Evolutionary conservation across 2,888 invertebrate species (phyloP), one percentile per base, ranked within the genome.

Genomic region (Operophtera brumata): DNA sequence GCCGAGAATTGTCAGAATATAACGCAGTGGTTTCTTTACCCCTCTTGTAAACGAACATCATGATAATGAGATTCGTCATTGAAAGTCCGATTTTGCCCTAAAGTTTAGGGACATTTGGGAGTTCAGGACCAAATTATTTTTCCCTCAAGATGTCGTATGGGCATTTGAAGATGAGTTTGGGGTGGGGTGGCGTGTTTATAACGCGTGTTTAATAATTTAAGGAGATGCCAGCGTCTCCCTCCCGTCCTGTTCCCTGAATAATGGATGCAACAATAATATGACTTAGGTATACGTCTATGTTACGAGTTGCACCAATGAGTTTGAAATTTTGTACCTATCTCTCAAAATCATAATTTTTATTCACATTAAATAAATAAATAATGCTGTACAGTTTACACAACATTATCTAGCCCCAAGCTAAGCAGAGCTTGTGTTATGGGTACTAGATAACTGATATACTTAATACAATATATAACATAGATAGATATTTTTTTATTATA

Each of bases 171-270:
- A 82, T 75, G 73, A 79, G 77, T 78, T 78, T 75, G 76, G 84
- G 82, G 82, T 20, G 20, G 20, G 20, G 20, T 78, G 76, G 81
- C 74, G 72, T 81, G 82, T 81, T 79, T 83, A 83, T 88, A 87
- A 87, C 82, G 82, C 71, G 75, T 81, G 82, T 87, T 90, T 90
- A 89, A 90, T 90, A 88, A 85, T 89, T 86, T 85, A 20, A 90
- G 80, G 71, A 78, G 80, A 70, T 64, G 45, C 48, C 45, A 14
- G 46, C 46, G 47, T 71, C 78, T 79, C 84, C 84, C 83, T 82
- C 73, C 77, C 77, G 74, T 76, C 75, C 78, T 70, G 77, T 60
- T 69, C 68, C 62, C 75, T 88, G 85, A 89, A 89, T 89, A 86
- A 88, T 88, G 78, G 75, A 89, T 86, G 80, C 78, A 81, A 83